Evolutionary conservation across 2,113 vertebrate genomes (phyloP), one percentile per base, ranked within the genome.

Genomic region (Forbesichthys agassizii): DNA sequence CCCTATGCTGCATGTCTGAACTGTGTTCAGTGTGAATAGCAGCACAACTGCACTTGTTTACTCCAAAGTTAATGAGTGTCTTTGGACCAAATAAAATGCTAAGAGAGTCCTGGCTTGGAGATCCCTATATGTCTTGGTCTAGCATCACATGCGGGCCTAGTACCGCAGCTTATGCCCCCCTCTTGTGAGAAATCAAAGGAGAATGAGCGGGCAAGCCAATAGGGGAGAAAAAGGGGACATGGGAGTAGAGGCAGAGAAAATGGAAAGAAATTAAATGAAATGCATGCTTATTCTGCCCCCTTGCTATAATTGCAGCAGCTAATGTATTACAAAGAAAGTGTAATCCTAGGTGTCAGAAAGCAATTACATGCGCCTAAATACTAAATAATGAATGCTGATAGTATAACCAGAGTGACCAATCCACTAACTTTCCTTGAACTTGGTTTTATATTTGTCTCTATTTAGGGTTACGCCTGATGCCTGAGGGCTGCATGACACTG

Each of bases 361-460:
- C 71, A 88, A 88, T 86, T 89, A 90, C 77, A 87, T 77, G 65
- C 65, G 65, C 73, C 75, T 87, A 89, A 89, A 89, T 89, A 75
- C 77, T 79, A 78, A 90, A 82, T 87, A 86, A 87, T 89, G 42
- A 80, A 85, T 81, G 75, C 46, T 78, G 72, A 77, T 77, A 75
- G 71, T 85, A 84, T 68, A 84, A 79, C 61, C 18, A 33, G 68
- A 83, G 70, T 75, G 64, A 58, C 69, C 63, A 72, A 67, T 81
- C 72, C 78, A 68, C 64, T 84, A 82, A 85, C 64, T 69, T 62
- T 69, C 51, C 42, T 76, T 81, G 47, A 76, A 77, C 58, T 70
- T 49, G 14, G 62, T 58, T 78, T 74, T 27, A 58, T 83, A 59
- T 81, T 72, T 81, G 53, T 75, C 48, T 82, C 57, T 42, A 47